Evolutionary conservation across 2,113 vertebrate genomes (phyloP).

Genomic region (Propithecus coquereli): DNA sequence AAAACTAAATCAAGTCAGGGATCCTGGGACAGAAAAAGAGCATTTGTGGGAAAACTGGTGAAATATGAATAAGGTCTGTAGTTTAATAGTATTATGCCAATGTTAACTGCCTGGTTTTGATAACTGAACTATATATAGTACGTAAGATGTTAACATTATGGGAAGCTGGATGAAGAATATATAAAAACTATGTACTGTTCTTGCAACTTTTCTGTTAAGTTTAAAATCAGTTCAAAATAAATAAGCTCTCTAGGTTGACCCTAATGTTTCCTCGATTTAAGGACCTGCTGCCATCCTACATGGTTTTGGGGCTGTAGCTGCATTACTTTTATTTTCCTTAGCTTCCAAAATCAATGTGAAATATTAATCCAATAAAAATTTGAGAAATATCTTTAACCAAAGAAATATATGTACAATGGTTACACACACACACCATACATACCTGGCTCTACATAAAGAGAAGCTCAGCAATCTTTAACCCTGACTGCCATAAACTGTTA

Average conservation of each 20-base stretch:
- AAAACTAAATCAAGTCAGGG: background rate
- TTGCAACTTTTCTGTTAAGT: background rate
- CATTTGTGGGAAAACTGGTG: background rate
- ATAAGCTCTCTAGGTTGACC: background rate
- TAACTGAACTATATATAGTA: background rate
- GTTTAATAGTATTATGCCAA: background rate
- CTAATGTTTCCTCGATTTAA: background rate
- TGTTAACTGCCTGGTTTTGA: background rate
- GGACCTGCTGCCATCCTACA: background rate
- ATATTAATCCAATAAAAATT: constrained; percentile 3
- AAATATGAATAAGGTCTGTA: background rate
- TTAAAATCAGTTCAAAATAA: constrained; percentile 30
- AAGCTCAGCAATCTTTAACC: background rate
- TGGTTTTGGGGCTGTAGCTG: background rate
- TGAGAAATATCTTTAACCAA: constrained; percentile 1
- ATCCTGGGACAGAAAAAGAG: background rate
- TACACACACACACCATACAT: background rate
- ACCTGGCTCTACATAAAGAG: background rate
- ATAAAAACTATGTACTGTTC: background rate
- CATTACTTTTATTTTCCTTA: background rate
- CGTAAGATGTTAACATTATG: background rate
- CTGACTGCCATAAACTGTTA: background rate
- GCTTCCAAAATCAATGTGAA: background rate
- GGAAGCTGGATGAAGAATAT: background rate
- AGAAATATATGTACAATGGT: background rate